These are phyloP conservation scores for Crocuta crocuta DNA, from an alignment of 2,113 vertebrate species.

Conservation along the genomic window DNA sequence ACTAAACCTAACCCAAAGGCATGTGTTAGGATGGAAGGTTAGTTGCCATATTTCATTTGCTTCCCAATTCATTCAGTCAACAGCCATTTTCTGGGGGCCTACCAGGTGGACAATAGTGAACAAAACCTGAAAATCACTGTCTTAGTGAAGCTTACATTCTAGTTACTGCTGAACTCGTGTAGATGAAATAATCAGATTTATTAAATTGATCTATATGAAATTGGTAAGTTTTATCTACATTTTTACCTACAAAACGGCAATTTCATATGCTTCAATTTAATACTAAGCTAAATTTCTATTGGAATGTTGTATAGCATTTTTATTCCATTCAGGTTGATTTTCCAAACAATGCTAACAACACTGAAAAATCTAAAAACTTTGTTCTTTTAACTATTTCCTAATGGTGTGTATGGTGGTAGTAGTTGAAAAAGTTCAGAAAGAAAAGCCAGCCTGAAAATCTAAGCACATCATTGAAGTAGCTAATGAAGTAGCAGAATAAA, in stretches of 20 bases:
- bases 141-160: not conserved
- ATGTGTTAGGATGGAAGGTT: not conserved
- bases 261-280: slow-evolving; percentile 21
- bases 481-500: not conserved
- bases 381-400: not conserved
- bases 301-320: slow-evolving; percentile 8
- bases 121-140: not conserved
- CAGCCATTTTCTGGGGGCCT: not conserved
- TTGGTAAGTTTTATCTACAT: not conserved
- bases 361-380: slow-evolving; percentile 27
- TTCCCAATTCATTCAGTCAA: slow-evolving; percentile 25
- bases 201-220: slow-evolving; percentile 4
- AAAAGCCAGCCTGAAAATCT: slow-evolving; percentile 46
- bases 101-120: not conserved
- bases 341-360: not conserved
- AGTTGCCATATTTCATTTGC: not conserved
- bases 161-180: not conserved
- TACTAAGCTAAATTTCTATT: slow-evolving; percentile 34
- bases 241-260: slow-evolving; percentile 4
- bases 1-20: slow-evolving; percentile 20
- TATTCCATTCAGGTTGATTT: slow-evolving; percentile 39
- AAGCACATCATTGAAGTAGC: not conserved
- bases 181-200: not conserved
- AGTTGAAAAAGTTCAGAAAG: slow-evolving; percentile 25
- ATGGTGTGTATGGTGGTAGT: not conserved